phyloP scores from a whole-genome alignment of 2,113 vertebrate species.

The Malurus melanocephalus region DNA sequence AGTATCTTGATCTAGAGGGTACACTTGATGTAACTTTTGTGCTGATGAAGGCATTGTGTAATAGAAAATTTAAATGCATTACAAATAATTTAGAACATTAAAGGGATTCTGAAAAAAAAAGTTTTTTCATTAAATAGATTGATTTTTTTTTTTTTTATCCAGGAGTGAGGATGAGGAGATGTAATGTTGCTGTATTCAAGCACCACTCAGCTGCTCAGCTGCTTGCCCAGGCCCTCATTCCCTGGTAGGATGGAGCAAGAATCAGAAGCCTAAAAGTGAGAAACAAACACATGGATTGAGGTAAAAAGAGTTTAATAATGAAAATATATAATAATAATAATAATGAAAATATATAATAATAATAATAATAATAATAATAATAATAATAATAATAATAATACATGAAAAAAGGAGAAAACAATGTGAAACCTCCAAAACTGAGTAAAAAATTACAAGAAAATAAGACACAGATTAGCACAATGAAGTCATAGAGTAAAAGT shows the following conservation, averaged over 20 bases:
- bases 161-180: neutral
- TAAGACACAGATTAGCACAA: neutral
- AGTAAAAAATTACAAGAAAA: neutral
- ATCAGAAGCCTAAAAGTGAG: neutral
- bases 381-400: no score
- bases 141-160: neutral
- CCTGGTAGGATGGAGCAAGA: neutral
- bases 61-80: neutral
- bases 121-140: neutral
- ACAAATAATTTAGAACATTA: neutral
- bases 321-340: neutral
- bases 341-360: neutral
- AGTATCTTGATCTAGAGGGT: neutral
- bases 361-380: neutral
- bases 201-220: neutral
- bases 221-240: fast-evolving
- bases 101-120: neutral
- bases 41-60: neutral
- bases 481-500: neutral
- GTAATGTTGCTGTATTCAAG: neutral
- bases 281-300: neutral
- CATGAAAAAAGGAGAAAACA: neutral
- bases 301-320: neutral
- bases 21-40: neutral
- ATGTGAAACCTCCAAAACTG: neutral